Percentiles rank a stretch among this genome's conserved stretches.
Conservation (phyloP, 2,888 invertebrate species). For the Himalopsyche anomala region DNA sequence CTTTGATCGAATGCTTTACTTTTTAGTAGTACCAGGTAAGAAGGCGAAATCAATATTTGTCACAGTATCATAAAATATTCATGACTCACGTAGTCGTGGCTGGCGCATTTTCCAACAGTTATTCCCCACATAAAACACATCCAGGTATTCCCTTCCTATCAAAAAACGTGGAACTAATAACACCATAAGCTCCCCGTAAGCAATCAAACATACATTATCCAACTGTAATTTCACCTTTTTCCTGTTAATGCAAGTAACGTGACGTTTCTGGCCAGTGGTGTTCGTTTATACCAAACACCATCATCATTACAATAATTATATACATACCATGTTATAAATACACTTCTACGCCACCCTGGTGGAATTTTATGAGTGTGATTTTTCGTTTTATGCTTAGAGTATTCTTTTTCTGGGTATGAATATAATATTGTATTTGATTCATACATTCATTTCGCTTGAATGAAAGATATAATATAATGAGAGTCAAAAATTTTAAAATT, state of each 20-base stretch:
- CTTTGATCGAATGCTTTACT: constrained; percentile 47
- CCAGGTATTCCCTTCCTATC: constrained; percentile 20
- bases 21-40: constrained; percentile 31
- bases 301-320: no score
- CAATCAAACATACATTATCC: constrained; percentile 63
- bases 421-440: no score
- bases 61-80: constrained; percentile 50
- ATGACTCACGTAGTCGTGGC: constrained; percentile 41
- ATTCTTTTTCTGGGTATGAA: no score
- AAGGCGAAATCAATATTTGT: constrained; percentile 54
- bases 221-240: constrained; percentile 58
- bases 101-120: constrained; percentile 32
- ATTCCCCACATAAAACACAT: constrained; percentile 33
- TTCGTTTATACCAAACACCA: not conserved
- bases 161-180: constrained; percentile 53
- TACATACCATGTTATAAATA: no score
- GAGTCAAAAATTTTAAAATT: no score
- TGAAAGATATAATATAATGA: no score
- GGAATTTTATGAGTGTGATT: no score
- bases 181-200: constrained; percentile 53
- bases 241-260: constrained; percentile 62
- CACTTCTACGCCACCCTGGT: no score
- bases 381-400: no score
- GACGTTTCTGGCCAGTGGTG: constrained; percentile 56
- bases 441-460: no score